Evolutionary conservation across 2,888 invertebrate genomes (phyloP), one percentile per base, ranked within the genome.

Genomic region (Sycophila texana): DNA sequence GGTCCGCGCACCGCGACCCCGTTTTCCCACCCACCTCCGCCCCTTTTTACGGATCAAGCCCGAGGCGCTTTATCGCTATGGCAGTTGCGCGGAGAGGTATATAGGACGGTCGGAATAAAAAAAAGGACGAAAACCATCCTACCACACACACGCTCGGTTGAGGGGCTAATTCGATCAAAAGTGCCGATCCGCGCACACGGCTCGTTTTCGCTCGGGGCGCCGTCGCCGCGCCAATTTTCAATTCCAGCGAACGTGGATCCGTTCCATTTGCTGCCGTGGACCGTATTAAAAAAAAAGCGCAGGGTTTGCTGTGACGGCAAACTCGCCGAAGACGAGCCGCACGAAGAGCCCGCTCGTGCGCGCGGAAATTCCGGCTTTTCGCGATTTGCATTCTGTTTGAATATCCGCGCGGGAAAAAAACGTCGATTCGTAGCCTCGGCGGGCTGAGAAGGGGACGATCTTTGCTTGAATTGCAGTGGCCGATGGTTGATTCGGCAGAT

Each of bases 91-190:
- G 26, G 20, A 16, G 3, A 12, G 39, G 26, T 26, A 20, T 26
- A 20, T 16, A 58, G 14, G 18, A 63, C 10, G 14, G 13, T 1
- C 18, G 20, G 10, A n/a, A 16, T 30, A 20, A 70, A 57, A 65
- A 71, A 63, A 57, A n/a, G 47, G 55, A 67, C 7, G 22, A 55
- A 7, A 12, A 55, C 74, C 30, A 60, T 81, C 68, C 68, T 30
- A 61, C 63, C 49, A 73, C 57, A 66, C 53, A 77, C 77, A 74
- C 67, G 81, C 67, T 79, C 79, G 81, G 75, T 72, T 18, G 3
- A 14, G 2, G 13, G 61, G 60, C 39, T 78, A 78, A 78, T 78
- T 67, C 63, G 68, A 78, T 78, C 73, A 78, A 66, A 71, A 58
- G 51, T 66, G 12, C 18, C 65, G n/a, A 53, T 67, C 22, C n/a